These are phyloP conservation scores for Drosophila nigrodunni DNA, from an alignment of 1,140 invertebrate genomes.

Conservation along the genomic window DNA sequence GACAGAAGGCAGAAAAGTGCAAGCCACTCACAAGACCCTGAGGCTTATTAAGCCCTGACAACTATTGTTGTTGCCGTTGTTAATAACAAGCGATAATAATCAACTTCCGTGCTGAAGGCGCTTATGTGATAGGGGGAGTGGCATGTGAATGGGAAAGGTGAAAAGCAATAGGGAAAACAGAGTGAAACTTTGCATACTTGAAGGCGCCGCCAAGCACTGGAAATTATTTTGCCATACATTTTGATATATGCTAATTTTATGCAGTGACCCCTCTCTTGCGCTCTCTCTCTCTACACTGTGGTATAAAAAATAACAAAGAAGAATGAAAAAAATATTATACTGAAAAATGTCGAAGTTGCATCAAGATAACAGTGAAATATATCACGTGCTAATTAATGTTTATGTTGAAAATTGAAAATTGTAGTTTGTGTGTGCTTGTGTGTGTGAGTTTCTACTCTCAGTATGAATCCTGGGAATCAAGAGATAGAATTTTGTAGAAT, in stretches of 20 bases:
- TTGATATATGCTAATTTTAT: constrained; percentile 79
- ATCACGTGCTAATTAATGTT: constrained; percentile 81
- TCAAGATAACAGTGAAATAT: constrained; percentile 67
- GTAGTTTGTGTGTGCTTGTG: background rate
- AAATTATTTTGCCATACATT: constrained; percentile 45
- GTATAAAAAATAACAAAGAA: constrained; percentile 19
- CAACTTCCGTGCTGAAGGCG: constrained; percentile 76
- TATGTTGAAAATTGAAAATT: constrained; percentile 71
- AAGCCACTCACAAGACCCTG: constrained; percentile 17
- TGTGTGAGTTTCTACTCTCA: no score
- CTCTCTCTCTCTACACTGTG: constrained; percentile 5
- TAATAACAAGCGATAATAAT: constrained; percentile 84
- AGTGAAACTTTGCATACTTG: constrained; percentile 65
- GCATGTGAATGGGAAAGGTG: background rate
- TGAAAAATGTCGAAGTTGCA: constrained; percentile 69
- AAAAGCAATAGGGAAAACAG: constrained; percentile 27
- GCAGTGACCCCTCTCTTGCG: constrained; percentile 21
- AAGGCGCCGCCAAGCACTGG: constrained; percentile 50
- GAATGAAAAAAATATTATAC: constrained; percentile 36
- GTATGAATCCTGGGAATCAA: background rate
- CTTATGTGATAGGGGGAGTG: constrained; percentile 30
- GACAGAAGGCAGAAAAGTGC: constrained; percentile 46
- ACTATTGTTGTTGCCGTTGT: constrained; percentile 65
- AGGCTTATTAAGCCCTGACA: constrained; percentile 42
- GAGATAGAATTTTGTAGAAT: background rate